These are phyloP conservation scores for Hymenochirus boettgeri DNA, from an alignment of 2,113 vertebrate genomes.

Conservation along the genomic window DNA sequence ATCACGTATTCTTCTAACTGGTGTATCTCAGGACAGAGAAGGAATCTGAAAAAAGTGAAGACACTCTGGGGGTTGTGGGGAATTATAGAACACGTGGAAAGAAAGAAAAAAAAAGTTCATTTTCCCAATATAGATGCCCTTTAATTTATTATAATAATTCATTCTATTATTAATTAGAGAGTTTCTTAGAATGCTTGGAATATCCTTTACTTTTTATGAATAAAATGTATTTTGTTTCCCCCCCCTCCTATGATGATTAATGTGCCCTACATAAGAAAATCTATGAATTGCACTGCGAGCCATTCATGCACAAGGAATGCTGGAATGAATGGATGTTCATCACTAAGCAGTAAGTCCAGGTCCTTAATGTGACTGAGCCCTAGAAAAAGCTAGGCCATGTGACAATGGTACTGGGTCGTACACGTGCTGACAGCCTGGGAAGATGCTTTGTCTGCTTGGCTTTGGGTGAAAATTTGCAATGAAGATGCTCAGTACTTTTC, in stretches of 20 bases:
- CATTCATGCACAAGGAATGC: conserved; percentile 9
- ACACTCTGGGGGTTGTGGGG: too few relatives aligned
- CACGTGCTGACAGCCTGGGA: background rate
- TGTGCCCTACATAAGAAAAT: background rate
- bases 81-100: too few relatives aligned
- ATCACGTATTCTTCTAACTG: too few relatives aligned
- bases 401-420: conserved; percentile 19
- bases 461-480: background rate
- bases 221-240: background rate
- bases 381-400: conserved; percentile 30
- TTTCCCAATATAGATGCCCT: too few relatives aligned
- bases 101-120: too few relatives aligned
- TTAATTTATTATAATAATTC: too few relatives aligned
- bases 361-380: background rate
- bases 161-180: too few relatives aligned
- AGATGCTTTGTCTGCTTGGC: conserved; percentile 23
- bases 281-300: conserved; percentile 34
- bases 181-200: too few relatives aligned
- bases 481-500: conserved; percentile 1
- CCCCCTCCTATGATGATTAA: too few relatives aligned
- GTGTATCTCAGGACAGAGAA: too few relatives aligned
- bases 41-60: too few relatives aligned
- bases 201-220: too few relatives aligned
- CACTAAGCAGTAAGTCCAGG: background rate
- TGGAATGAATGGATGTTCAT: background rate